phyloP scores from a whole-genome alignment of 2,113 vertebrate species.

The Entelurus aequoreus region DNA sequence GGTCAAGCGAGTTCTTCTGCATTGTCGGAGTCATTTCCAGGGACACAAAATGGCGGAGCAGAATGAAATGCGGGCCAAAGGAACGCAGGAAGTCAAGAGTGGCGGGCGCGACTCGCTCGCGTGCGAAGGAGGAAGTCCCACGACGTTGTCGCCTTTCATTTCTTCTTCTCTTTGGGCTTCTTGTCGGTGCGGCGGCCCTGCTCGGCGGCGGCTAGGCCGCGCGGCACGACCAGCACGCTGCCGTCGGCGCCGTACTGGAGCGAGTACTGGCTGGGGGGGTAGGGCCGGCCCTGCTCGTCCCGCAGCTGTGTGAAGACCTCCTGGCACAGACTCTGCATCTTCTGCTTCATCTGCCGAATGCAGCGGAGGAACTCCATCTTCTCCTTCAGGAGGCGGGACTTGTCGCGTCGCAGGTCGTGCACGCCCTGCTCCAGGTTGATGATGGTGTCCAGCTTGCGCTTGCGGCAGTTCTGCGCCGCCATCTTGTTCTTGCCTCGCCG shows the following conservation, averaged over 20 bases:
- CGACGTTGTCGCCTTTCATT: slow-evolving; percentile 74
- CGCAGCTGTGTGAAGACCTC: slow-evolving; percentile 90
- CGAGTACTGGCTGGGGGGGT: slow-evolving; percentile 85
- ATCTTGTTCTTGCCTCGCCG: slow-evolving; percentile 97
- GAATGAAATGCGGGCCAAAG: slow-evolving; percentile 65
- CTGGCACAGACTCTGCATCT: slow-evolving; percentile 92
- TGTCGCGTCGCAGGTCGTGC: slow-evolving; percentile 87
- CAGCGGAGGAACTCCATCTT: slow-evolving; percentile 92
- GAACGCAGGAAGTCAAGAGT: slow-evolving; percentile 69
- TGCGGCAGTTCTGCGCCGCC: slow-evolving; percentile 97
- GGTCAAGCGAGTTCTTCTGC: slow-evolving; percentile 66
- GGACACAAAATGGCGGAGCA: slow-evolving; percentile 61
- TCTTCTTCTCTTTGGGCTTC: slow-evolving; percentile 93
- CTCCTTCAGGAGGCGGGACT: slow-evolving; percentile 88
- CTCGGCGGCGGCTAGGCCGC: slow-evolving; percentile 71
- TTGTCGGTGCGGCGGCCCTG: slow-evolving; percentile 84
- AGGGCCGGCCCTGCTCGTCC: slow-evolving; percentile 90
- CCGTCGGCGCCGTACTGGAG: slow-evolving; percentile 89
- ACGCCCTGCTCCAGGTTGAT: slow-evolving; percentile 94
- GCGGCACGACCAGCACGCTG: slow-evolving; percentile 85
- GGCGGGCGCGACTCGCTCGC: slow-evolving; percentile 59
- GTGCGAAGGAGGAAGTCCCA: slow-evolving; percentile 63
- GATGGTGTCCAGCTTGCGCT: slow-evolving; percentile 97
- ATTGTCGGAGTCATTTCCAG: slow-evolving; percentile 66
- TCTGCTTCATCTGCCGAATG: slow-evolving; percentile 96